These are phyloP conservation scores for Pseudochirops corinnae DNA, from an alignment of 2,797 vertebrate species.

Conservation along the genomic window DNA sequence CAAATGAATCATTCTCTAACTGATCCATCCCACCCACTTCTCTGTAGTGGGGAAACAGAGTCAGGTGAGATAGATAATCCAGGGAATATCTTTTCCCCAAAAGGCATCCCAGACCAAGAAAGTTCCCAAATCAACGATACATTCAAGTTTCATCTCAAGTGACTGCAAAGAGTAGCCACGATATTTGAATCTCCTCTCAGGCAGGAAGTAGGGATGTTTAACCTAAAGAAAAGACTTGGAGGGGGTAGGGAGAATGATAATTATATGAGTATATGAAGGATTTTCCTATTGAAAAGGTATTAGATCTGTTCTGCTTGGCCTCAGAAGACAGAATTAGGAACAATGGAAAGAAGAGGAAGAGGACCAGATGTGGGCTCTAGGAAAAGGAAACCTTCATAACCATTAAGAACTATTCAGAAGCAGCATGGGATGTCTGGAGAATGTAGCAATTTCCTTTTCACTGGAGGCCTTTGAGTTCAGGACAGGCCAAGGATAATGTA, in stretches of 20 bases:
- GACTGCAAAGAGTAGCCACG: not conserved
- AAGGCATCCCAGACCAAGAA: not conserved
- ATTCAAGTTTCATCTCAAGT: not conserved
- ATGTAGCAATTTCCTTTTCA: not conserved
- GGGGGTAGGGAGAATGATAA: not conserved
- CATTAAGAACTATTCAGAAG: not conserved
- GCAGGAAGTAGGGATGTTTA: not conserved
- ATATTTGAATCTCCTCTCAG: not conserved
- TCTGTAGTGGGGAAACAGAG: not conserved
- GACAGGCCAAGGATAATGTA: not conserved
- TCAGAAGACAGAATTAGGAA: not conserved
- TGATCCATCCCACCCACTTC: not conserved
- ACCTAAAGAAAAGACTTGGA: not conserved
- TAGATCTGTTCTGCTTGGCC: not conserved
- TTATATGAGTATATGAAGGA: not conserved
- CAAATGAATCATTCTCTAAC: not conserved
- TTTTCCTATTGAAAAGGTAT: not conserved
- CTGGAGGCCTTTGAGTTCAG: not conserved
- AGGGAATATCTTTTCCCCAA: not conserved
- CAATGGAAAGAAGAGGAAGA: not conserved
- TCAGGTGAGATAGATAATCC: not conserved
- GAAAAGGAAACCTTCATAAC: not conserved
- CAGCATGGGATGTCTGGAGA: not conserved
- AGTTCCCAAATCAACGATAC: not conserved
- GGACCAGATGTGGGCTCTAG: not conserved